Evolutionary conservation across 2,113 vertebrate genomes (phyloP).

Genomic region (Phainopepla nitens): DNA sequence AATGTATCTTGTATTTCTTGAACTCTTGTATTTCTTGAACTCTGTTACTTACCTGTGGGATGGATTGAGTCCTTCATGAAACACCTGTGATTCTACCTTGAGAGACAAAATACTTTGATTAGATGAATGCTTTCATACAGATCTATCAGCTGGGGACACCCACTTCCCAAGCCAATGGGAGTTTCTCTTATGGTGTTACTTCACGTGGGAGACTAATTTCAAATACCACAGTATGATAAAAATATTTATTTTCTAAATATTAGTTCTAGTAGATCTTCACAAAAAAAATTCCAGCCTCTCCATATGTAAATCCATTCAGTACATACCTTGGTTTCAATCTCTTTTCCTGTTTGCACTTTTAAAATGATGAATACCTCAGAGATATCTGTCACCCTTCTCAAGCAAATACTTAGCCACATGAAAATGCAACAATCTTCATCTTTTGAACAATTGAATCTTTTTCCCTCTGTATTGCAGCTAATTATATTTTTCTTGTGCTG

Average conservation of each 20-base stretch:
- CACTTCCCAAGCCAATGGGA: not conserved
- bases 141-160: accelerated
- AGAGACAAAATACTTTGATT: not conserved
- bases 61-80: not conserved
- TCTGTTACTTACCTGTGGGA: not conserved
- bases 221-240: not conserved
- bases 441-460: not conserved
- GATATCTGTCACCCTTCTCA: not conserved
- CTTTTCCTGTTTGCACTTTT: not conserved
- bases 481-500: not conserved
- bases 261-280: not conserved
- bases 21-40: not conserved
- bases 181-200: not conserved
- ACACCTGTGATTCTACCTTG: not conserved
- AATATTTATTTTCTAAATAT: not conserved
- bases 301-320: not conserved
- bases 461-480: not conserved
- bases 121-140: not conserved
- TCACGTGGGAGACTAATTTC: not conserved
- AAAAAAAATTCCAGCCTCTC: not conserved
- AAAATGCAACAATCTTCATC: not conserved
- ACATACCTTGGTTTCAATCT: not conserved
- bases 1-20: not conserved
- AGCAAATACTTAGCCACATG: not conserved
- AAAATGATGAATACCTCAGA: not conserved